These are phyloP conservation scores for Hypocryptadius cinnamomeus DNA, from an alignment of 2,113 vertebrate species.

Conservation along the genomic window DNA sequence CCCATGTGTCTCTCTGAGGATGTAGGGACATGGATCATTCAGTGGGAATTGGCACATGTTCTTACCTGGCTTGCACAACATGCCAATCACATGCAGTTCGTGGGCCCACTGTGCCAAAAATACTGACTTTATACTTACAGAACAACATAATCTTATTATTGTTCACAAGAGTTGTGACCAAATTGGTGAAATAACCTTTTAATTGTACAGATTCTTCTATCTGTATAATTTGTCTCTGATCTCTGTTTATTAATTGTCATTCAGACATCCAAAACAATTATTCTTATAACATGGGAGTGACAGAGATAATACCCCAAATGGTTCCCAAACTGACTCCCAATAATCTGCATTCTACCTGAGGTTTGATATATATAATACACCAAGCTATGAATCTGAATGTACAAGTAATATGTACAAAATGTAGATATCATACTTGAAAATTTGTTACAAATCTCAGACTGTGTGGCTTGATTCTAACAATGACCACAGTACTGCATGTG, in stretches of 20 bases:
- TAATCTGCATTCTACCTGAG: not conserved
- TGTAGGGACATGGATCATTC: not conserved
- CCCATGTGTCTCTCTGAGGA: not conserved
- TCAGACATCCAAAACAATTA: not conserved
- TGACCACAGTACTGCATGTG: not conserved
- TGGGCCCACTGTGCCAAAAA: not conserved
- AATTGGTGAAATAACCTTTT: not conserved
- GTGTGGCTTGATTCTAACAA: not conserved
- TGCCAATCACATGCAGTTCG: not conserved
- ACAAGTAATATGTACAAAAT: not conserved
- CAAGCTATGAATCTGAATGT: not conserved
- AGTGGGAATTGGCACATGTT: not conserved
- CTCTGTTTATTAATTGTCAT: not conserved
- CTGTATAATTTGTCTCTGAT: not conserved
- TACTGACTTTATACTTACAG: not conserved
- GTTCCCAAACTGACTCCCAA: not conserved
- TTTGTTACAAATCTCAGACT: not conserved
- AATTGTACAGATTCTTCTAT: not conserved
- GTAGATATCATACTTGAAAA: not conserved
- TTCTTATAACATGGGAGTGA: not conserved
- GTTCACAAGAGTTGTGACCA: not conserved
- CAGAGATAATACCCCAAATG: not conserved
- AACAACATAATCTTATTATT: not conserved
- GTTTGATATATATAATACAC: not conserved
- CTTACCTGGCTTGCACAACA: not conserved